Evolutionary conservation across 2,113 vertebrate genomes (phyloP), one percentile per base, ranked within the genome.

Genomic region (Rallus limicola): DNA sequence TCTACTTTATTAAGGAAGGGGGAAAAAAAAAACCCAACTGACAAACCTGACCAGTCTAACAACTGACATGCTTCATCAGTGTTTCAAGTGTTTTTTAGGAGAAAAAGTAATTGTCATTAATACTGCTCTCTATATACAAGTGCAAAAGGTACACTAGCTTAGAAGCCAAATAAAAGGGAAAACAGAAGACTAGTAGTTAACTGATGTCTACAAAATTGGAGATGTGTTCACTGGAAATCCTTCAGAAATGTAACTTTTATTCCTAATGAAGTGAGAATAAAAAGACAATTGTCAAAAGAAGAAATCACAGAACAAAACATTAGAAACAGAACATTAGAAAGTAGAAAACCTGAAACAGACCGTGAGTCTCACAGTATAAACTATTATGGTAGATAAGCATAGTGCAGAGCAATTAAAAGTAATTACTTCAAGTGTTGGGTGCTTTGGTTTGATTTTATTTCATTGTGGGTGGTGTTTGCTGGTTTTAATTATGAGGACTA

Each of bases 401-500:
- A 63, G 1, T 76, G 21, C 25, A 93, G 46, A 79, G 36, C 88
- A 86, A 79, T n/a, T 16, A 40, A 48, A 88, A 84, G 9, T 26
- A 50, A 48, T 40, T 50, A 69, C 25, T 58, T 63, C 3, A 60
- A 42, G 13, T 15, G 5, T 4, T 71, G 19, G 24, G 29, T 28
- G 18, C 10, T 83, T 75, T 23, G 2, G 19, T 53, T 84, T 70
- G 12, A 36, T 68, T 88, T 78, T 75, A 3, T 53, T 53, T 59
- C 53, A 16, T 10, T 44, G 46, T 12, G 10, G 13, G 20, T 46
- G 11, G 9, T 69, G 38, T 13, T 44, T 0, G 0, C 25, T 72
- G 79, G 18, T 55, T 67, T 89, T 21, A 70, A 44, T 19, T 58
- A 33, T 16, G 12, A 17, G 10, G 10, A 68, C 16, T 38, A 50